Percentiles rank a stretch among this genome's conserved stretches.
phyloP scores from a whole-genome alignment of 1,140 invertebrate genomes.

The Ylistrum balloti region DNA sequence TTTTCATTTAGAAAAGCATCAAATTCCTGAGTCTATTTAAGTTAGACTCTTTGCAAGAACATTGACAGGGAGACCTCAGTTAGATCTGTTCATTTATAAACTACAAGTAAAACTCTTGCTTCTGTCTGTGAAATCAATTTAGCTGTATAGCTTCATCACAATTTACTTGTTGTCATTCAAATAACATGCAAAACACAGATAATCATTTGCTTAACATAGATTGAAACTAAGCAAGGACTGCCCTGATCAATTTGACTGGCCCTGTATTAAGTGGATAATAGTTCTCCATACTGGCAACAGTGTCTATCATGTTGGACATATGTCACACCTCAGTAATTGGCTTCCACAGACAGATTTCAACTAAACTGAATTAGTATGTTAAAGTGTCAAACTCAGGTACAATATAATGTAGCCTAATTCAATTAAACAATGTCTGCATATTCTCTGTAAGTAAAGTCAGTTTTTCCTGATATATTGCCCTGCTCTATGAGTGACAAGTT shows the following conservation, averaged over 20 bases:
- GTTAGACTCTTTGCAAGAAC: too few relatives aligned
- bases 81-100: too few relatives aligned
- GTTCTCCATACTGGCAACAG: background rate
- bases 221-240: background rate
- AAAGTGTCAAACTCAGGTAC: conserved; percentile 4
- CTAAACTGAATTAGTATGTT: background rate
- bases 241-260: background rate
- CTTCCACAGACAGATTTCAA: background rate
- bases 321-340: background rate
- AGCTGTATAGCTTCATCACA: too few relatives aligned
- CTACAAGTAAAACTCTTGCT: too few relatives aligned
- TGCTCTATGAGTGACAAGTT: background rate
- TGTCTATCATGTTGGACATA: background rate
- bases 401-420: conserved; percentile 9
- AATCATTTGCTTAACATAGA: too few relatives aligned
- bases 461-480: background rate
- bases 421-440: conserved; percentile 18
- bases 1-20: too few relatives aligned
- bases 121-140: too few relatives aligned
- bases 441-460: background rate
- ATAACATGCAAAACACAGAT: too few relatives aligned
- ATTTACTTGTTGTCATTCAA: too few relatives aligned
- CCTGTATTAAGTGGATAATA: background rate
- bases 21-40: too few relatives aligned
- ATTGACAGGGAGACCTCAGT: too few relatives aligned